These are phyloP conservation scores for Pangasius mekongensis DNA, from an alignment of 2,797 vertebrate species.

Conservation along the genomic window DNA sequence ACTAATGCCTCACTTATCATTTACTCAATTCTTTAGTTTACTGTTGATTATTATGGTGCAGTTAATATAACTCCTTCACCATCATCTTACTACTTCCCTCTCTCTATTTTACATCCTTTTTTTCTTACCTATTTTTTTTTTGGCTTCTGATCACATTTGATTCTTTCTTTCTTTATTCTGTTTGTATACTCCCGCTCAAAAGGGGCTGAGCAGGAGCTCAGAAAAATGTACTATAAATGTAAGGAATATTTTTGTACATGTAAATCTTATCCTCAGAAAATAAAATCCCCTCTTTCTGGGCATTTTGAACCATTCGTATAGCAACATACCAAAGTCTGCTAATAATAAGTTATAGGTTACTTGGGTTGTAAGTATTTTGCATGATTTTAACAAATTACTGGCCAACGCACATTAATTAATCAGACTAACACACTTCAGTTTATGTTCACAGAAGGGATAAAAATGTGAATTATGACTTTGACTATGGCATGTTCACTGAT, in stretches of 20 bases:
- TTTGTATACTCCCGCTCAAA: background rate
- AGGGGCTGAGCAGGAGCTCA: background rate
- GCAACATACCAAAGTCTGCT: background rate
- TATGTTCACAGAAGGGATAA: background rate
- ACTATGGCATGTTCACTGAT: background rate
- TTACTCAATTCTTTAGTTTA: background rate
- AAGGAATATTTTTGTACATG: background rate
- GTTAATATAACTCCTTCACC: background rate
- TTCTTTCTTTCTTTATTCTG: constrained; percentile 1
- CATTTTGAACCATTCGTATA: background rate
- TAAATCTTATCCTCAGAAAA: background rate
- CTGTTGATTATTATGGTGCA: background rate
- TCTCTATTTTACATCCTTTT: background rate
- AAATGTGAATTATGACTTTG: background rate
- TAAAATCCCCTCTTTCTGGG: too few relatives aligned
- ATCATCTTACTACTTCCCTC: background rate
- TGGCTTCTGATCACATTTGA: background rate
- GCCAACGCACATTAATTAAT: background rate
- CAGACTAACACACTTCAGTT: background rate
- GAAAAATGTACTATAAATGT: background rate
- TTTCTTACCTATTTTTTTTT: background rate
- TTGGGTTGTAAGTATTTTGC: background rate
- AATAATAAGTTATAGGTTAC: background rate
- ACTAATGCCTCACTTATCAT: background rate
- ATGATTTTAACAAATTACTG: background rate